These are phyloP conservation scores for Drosophila neotestacea DNA, from an alignment of 2,888 invertebrate genomes.

Conservation along the genomic window DNA sequence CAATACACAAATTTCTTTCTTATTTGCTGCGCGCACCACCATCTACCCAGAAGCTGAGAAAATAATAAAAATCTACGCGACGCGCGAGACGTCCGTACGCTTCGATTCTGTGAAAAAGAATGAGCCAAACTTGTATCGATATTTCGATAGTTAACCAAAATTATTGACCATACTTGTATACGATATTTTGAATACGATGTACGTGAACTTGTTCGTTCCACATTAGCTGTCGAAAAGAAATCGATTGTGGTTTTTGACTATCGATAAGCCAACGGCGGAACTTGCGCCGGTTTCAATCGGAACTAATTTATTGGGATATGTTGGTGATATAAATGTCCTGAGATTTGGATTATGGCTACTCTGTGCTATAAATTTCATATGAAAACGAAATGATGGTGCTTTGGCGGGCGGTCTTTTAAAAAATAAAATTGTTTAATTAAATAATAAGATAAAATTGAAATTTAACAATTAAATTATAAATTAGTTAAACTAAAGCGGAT, in stretches of 20 bases:
- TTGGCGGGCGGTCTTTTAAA: too few species aligned
- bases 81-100: constrained; percentile 69
- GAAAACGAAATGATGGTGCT: too few species aligned
- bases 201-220: background rate
- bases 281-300: too few species aligned
- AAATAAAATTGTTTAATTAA: too few species aligned
- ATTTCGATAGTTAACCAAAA: constrained; percentile 4
- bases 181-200: constrained; percentile 10
- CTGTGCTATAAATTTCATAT: too few species aligned
- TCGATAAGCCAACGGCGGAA: too few species aligned
- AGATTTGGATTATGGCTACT: too few species aligned
- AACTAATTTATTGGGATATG: too few species aligned
- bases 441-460: too few species aligned
- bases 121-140: constrained; percentile 39
- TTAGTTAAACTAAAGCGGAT: background rate
- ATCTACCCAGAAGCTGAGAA: constrained; percentile 67
- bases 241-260: background rate
- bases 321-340: too few species aligned
- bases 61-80: constrained; percentile 68
- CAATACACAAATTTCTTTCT: constrained; percentile 71
- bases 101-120: constrained; percentile 56
- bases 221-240: too few species aligned
- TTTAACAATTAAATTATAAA: background rate
- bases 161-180: constrained; percentile 6
- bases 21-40: constrained; percentile 69